Base-by-base conservation (phyloP, 2,797 vertebrate species). In the Gastrophryne carolinensis region DNA sequence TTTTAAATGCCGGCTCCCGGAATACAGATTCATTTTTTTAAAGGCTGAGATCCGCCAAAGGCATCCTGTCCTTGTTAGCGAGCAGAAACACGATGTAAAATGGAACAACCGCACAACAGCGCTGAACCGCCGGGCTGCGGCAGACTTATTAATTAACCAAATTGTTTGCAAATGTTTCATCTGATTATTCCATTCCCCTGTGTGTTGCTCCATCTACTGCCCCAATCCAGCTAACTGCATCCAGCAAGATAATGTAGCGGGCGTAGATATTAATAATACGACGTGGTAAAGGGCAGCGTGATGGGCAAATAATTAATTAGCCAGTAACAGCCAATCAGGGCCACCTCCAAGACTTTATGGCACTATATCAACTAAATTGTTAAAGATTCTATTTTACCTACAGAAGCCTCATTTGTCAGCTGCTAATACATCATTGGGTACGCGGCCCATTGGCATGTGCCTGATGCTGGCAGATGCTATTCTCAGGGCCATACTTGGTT, bases 171-270 rank as follows among this genome's bases (percentile, higher is more conserved):
- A 32, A 61, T 56, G 44, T 64, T 77, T 49, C 52, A 53, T 70
- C 58, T 29, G 49, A 53, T 77, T 61, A 56, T 57, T 63, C 6
- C 27, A 12, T 71, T 58, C 50, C 74, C 67, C 58, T 77, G 67
- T 64, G 58, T 19, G 35, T 27, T 77, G 26, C 74, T 70, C 66
- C 74, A 76, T 69, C 66, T 76, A 76, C 74, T 70, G 74, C 74
- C 74, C 69, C 65, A 54, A 69, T 24, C 9, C 49, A 32, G 10
- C 44, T 41, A n/a, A 52, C 64, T 68, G 73, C 65, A 53, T 47
- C 37, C 27, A 34, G 56, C 35, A 63, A 24, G 44, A n/a, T 30
- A 44, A 54, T 15, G 34, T 61, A n/a, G n/a, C n/a, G n/a, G n/a
- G n/a, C n/a, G n/a, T n/a, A n/a, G n/a, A n/a, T n/a, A n/a, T n/a